phyloP scores from a whole-genome alignment of 2,797 vertebrate species.

The Peromyscus eremicus region DNA sequence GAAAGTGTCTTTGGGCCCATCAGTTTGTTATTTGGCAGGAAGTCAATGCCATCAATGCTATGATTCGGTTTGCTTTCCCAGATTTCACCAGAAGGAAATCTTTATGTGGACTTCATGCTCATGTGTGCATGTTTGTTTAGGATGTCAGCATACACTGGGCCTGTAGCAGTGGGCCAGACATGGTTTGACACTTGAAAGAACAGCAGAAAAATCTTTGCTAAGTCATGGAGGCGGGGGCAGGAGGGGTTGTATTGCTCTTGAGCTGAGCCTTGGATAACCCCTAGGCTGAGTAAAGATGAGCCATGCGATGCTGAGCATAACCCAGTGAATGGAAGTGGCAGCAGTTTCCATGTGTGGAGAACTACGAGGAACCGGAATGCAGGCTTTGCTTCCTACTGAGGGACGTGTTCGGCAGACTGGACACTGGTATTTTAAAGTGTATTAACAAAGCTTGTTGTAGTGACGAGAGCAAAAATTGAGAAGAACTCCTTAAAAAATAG shows the following conservation, averaged over 20 bases:
- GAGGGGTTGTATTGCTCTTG: not conserved
- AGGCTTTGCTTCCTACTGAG: not conserved
- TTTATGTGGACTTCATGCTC: not conserved
- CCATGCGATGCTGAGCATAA: not conserved
- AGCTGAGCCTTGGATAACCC: not conserved
- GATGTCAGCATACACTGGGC: not conserved
- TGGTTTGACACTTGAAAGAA: constrained; percentile 6
- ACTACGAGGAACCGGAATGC: not conserved
- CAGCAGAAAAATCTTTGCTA: not conserved
- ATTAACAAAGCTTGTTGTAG: not conserved
- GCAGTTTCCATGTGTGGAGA: not conserved
- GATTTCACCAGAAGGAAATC: constrained; percentile 35
- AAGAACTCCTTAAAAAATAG: not conserved
- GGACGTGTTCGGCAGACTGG: not conserved
- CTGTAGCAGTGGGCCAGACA: not conserved
- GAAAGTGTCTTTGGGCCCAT: constrained; percentile 20
- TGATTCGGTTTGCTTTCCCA: constrained; percentile 31
- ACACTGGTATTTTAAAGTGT: not conserved
- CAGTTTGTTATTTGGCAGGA: constrained; percentile 57
- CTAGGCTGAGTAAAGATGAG: not conserved
- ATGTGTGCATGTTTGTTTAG: not conserved
- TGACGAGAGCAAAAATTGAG: not conserved
- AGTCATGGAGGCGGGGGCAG: not conserved
- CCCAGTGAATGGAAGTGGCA: not conserved
- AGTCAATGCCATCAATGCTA: constrained; percentile 17